Evolutionary conservation across 1,140 invertebrate genomes (phyloP).

Genomic region (Trichomalopsis sarcophagae): DNA sequence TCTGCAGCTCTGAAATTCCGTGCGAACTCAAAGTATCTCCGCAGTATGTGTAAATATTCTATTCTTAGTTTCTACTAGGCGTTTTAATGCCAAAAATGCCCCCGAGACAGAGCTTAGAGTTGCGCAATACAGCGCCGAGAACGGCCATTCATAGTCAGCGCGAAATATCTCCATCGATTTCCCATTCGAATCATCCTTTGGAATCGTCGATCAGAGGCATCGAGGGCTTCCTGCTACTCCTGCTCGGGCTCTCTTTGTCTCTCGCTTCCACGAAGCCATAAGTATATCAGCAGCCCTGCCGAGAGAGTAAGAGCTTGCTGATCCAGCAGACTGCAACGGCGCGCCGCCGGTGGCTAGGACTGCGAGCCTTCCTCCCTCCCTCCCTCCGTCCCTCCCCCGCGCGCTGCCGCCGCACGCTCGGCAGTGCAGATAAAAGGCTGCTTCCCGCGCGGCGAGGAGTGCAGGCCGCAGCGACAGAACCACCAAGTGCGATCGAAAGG

Average conservation of each 20-base stretch:
- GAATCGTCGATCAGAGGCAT: not conserved
- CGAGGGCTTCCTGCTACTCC: not conserved
- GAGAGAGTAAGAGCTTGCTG: not conserved
- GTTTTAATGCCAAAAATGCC: not conserved
- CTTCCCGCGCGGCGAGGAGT: not conserved
- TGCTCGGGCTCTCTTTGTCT: not conserved
- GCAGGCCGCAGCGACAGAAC: not conserved
- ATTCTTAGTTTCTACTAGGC: too few species aligned
- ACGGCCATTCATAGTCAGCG: not conserved
- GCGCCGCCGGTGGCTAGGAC: not conserved
- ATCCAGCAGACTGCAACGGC: not conserved
- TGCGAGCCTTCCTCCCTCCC: not conserved
- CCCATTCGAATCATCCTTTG: not conserved
- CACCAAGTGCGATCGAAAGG: not conserved
- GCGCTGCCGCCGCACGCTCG: not conserved
- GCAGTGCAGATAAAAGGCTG: not conserved
- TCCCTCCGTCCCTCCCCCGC: not conserved
- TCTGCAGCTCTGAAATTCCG: too few species aligned
- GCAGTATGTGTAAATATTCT: too few species aligned
- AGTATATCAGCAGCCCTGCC: not conserved
- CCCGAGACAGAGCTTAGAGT: not conserved
- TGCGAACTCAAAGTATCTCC: too few species aligned
- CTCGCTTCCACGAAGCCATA: not conserved
- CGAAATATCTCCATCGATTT: not conserved
- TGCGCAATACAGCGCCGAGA: not conserved